These are phyloP conservation scores for Euphonia xanthogaster DNA, from an alignment of 2,797 vertebrate species.

Conservation along the genomic window DNA sequence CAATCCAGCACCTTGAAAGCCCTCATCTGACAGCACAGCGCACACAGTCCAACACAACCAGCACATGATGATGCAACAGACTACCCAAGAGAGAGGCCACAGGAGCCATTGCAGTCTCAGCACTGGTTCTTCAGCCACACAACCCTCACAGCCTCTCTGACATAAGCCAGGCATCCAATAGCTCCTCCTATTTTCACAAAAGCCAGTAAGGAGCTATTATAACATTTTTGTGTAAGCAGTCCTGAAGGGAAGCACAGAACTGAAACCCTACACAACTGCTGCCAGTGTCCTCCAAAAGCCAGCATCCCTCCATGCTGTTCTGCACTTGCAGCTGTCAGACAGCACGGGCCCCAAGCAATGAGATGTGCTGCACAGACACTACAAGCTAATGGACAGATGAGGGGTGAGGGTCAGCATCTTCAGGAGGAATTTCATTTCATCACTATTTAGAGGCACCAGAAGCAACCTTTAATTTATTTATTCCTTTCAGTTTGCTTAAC, in stretches of 20 bases:
- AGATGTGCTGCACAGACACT: neutral
- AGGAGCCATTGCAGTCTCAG: neutral
- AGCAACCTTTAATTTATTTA: neutral
- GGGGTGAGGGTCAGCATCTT: neutral
- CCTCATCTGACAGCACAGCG: neutral
- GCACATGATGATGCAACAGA: neutral
- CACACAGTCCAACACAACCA: neutral
- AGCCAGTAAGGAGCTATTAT: neutral
- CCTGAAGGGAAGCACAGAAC: neutral
- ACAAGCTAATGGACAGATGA: neutral
- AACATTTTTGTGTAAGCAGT: neutral
- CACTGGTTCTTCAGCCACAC: neutral
- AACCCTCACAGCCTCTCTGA: neutral
- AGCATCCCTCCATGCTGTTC: neutral
- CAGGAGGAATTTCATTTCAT: neutral
- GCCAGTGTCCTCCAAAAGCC: neutral
- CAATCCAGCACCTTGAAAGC: neutral
- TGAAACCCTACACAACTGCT: neutral
- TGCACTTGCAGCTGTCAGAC: neutral
- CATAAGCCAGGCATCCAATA: neutral
- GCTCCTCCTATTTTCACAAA: neutral
- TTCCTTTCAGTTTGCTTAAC: neutral
- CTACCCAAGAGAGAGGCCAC: neutral
- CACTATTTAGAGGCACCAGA: neutral
- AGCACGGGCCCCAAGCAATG: fast-evolving